These are phyloP conservation scores for Esox masquinongy DNA, from an alignment of 2,797 vertebrate genomes.

Conservation along the genomic window DNA sequence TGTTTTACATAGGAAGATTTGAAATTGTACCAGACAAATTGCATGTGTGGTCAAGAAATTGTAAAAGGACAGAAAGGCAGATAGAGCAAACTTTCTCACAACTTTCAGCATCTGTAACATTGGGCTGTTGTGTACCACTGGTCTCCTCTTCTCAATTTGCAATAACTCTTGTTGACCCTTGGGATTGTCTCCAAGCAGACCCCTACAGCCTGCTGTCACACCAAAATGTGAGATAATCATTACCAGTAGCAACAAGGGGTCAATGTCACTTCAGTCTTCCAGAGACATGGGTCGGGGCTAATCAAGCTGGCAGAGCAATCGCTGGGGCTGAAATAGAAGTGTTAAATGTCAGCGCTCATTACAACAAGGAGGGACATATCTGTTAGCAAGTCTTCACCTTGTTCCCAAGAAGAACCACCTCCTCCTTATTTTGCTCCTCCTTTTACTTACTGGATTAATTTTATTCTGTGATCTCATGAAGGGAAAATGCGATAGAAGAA, in stretches of 20 bases:
- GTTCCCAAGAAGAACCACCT: conserved; percentile 21
- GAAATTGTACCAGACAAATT: no score
- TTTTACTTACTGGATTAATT: background rate
- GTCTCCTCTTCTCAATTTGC: conserved; percentile 19
- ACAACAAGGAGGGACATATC: conserved; percentile 31
- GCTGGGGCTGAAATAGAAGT: conserved; percentile 38
- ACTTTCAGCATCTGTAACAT: background rate
- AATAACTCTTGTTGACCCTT: conserved; percentile 16
- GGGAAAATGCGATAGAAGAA: background rate
- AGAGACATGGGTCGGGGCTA: conserved; percentile 58
- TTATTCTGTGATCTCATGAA: background rate
- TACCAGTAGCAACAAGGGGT: conserved; percentile 61
- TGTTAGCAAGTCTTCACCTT: conserved; percentile 26
- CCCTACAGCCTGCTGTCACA: conserved; percentile 35
- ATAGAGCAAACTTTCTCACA: background rate
- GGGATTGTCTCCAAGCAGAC: conserved; percentile 45
- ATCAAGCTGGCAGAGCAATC: conserved; percentile 61
- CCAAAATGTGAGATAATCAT: conserved; percentile 55
- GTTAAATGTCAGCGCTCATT: conserved; percentile 65
- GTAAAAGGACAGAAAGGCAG: background rate
- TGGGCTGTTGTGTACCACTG: background rate
- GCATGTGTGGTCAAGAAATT: background rate
- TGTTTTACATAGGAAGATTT: no score
- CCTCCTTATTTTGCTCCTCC: conserved; percentile 22
- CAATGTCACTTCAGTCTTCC: conserved; percentile 34